Evolutionary conservation across 2,888 invertebrate genomes (phyloP).

Genomic region (Noctuana brunneofusca): DNA sequence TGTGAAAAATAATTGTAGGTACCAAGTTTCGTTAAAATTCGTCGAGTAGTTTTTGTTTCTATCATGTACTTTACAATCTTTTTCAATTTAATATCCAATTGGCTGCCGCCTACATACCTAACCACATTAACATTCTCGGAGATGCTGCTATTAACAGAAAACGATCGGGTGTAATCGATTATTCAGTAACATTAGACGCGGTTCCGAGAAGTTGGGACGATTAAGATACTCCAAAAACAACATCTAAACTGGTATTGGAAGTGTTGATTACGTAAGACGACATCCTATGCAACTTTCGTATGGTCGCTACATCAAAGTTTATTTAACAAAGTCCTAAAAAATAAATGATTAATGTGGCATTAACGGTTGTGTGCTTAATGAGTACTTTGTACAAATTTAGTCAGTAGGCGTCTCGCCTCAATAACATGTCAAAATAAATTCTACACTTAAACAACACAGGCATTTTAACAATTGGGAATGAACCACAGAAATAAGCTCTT

Average conservation of each 20-base stretch:
- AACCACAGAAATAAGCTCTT: background rate
- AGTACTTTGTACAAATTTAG: too few relatives aligned
- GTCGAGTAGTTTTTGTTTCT: too few relatives aligned
- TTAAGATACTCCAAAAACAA: constrained; percentile 52
- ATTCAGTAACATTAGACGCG: constrained; percentile 45
- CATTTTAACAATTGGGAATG: background rate
- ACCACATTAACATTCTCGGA: constrained; percentile 28
- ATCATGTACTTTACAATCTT: too few relatives aligned
- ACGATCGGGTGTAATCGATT: constrained; percentile 52
- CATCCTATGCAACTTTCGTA: constrained; percentile 1
- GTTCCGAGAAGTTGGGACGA: constrained; percentile 58
- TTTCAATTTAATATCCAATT: background rate
- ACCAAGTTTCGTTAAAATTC: too few relatives aligned
- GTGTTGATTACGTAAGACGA: constrained; percentile 29
- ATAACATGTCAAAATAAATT: too few relatives aligned
- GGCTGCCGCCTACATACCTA: constrained; percentile 6
- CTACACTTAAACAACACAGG: background rate
- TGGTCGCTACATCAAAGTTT: background rate
- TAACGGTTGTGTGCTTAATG: too few relatives aligned
- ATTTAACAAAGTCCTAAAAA: background rate
- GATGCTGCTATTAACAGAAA: constrained; percentile 37
- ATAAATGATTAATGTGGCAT: too few relatives aligned
- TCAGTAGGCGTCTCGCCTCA: background rate
- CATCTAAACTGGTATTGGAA: constrained; percentile 39
- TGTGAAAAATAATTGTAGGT: too few relatives aligned